Evolutionary conservation across 1,140 invertebrate genomes (phyloP), one percentile per base, ranked within the genome.

Genomic region (Wasmannia auropunctata): DNA sequence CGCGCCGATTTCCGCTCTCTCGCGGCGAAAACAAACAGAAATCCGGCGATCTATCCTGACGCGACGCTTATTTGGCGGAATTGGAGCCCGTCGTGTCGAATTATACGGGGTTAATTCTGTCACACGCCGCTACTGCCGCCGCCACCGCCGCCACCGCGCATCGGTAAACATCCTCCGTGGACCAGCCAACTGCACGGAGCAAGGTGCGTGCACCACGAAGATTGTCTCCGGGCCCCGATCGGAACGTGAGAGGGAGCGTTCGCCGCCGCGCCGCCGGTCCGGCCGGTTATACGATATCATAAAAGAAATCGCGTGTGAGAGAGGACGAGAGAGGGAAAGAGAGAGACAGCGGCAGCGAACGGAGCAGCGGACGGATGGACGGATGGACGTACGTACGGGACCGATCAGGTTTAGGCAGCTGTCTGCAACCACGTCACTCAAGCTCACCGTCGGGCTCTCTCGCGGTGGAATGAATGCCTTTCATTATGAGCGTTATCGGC

Each of bases 351-450:
- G n/a, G 43, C 11, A 14, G 75, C 72, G 81, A 86, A 81, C 4
- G 28, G 62, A 87, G 40, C 40, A 46, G 37, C 34, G 87, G 80
- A 86, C 31, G 86, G 70, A 91, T 76, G 88, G 90, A 92, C 87
- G 91, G 90, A 92, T 89, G 91, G 88, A 94, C 90, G 79, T 87
- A 81, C 85, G 86, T 90, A 81, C 72, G 83, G n/a, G 86, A 93
- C 79, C 91, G 93, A 93, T 94, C 93, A 94, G 93, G 93, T 95
- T 95, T 94, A 93, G 94, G 94, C 94, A 95, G 94, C 94, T 95
- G 94, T 95, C 94, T 94, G 91, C 93, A 93, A 92, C 91, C 93
- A 94, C 94, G 94, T 95, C 94, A 94, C 94, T 95, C 94, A 94
- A 93, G 90, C 94, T 94, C 93, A 94, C 88, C 89, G 89, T 93